Conservation (phyloP, 2,113 vertebrate species). For the Trochalopteron elliotii region DNA sequence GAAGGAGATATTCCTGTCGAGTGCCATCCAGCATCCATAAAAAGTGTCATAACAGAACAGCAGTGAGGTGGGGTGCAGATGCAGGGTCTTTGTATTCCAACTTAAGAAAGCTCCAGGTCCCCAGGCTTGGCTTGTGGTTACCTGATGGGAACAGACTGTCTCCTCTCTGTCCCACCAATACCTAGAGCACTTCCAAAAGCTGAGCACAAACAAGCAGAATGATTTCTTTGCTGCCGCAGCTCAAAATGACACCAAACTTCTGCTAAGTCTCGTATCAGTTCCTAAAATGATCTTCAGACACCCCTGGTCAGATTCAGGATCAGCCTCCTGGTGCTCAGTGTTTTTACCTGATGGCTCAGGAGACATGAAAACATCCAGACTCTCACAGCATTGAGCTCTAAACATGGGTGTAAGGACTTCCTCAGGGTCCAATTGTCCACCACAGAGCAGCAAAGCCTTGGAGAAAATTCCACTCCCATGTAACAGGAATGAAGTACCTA, state of each 20-base stretch:
- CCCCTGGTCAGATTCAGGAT: neutral
- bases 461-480: neutral
- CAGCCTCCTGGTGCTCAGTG: neutral
- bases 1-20: fast-evolving
- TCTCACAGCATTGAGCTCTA: neutral
- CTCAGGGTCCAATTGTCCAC: neutral
- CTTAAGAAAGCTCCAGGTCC: neutral
- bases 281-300: neutral
- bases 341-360: neutral
- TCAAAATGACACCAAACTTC: neutral
- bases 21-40: neutral
- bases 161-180: neutral
- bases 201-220: neutral
- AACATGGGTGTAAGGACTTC: neutral
- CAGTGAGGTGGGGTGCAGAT: neutral
- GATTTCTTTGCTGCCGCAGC: neutral
- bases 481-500: neutral
- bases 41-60: neutral
- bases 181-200: neutral
- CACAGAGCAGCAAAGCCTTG: neutral
- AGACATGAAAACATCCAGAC: neutral
- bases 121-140: neutral
- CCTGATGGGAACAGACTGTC: neutral
- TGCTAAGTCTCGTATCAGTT: neutral
- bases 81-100: neutral